Conservation (phyloP, 2,797 vertebrate species). For the Natrix natrix region DNA sequence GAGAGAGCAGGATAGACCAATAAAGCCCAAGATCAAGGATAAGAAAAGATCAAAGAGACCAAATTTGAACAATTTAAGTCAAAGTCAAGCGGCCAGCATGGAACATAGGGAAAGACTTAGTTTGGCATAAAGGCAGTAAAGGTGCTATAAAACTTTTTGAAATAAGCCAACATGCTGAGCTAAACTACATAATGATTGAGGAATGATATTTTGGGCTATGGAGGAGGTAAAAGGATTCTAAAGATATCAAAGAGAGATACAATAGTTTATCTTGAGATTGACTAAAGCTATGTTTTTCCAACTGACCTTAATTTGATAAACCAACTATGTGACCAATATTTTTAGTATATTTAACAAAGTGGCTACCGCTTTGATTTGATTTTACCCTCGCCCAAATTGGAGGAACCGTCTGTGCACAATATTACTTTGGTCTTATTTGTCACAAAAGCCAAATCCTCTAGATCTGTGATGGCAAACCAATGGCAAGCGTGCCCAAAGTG, state of each 20-base stretch:
- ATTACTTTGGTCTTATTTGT: neutral
- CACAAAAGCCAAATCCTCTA: neutral
- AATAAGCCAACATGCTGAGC: conserved; percentile 39
- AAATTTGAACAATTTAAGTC: conserved; percentile 52
- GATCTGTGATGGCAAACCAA: neutral
- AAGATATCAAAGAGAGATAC: conserved; percentile 9
- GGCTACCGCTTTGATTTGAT: neutral
- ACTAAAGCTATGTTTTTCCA: neutral
- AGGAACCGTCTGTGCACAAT: neutral
- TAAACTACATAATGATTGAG: conserved; percentile 32
- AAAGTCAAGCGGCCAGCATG: conserved; percentile 31
- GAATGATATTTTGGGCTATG: conserved; percentile 41
- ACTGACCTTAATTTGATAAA: neutral
- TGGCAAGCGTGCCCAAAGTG: too few species aligned
- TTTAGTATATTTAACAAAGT: conserved; percentile 26
- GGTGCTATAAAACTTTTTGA: conserved; percentile 33
- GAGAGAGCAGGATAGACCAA: conserved; percentile 44
- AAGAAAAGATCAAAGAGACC: conserved; percentile 52
- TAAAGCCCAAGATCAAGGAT: conserved; percentile 41
- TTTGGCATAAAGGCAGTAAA: conserved; percentile 39
- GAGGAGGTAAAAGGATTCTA: conserved; percentile 20
- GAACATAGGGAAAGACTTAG: conserved; percentile 39
- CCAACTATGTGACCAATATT: neutral
- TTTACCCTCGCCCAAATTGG: conserved; percentile 15
- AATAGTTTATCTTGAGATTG: neutral